Evolutionary conservation across 2,113 vertebrate genomes (phyloP).

Genomic region (Taurulus bubalis): DNA sequence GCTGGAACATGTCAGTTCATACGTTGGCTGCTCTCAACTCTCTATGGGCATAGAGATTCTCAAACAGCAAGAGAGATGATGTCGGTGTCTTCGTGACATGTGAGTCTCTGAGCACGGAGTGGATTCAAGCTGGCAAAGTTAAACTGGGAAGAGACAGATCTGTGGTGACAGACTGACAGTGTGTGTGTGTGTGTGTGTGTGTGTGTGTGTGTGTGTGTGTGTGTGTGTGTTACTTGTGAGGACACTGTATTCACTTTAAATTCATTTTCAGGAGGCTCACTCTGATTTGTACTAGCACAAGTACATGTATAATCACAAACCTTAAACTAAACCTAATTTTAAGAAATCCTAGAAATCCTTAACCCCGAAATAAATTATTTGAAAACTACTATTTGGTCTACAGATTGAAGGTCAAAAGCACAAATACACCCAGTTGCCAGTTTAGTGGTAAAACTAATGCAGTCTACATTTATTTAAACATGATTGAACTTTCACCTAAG

Average conservation of each 20-base stretch:
- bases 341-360: neutral
- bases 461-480: too few species aligned
- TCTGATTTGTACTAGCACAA: neutral
- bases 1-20: conserved; percentile 26
- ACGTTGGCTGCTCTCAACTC: conserved; percentile 14
- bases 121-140: conserved; percentile 25
- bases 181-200: neutral
- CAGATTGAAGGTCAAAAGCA: too few species aligned
- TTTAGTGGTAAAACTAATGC: too few species aligned
- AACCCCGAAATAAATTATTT: neutral
- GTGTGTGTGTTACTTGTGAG: neutral
- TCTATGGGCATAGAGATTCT: neutral
- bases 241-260: neutral
- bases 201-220: neutral
- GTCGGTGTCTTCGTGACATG: conserved; percentile 19
- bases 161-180: conserved; percentile 29
- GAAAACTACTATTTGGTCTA: neutral
- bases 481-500: neutral
- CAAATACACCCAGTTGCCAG: too few species aligned
- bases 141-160: conserved; percentile 2
- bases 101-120: conserved; percentile 18
- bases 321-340: neutral
- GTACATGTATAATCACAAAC: neutral
- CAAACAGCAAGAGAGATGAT: conserved; percentile 16
- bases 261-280: neutral